These are phyloP conservation scores for Octodon degus DNA, from an alignment of 2,113 vertebrate species.

Conservation along the genomic window DNA sequence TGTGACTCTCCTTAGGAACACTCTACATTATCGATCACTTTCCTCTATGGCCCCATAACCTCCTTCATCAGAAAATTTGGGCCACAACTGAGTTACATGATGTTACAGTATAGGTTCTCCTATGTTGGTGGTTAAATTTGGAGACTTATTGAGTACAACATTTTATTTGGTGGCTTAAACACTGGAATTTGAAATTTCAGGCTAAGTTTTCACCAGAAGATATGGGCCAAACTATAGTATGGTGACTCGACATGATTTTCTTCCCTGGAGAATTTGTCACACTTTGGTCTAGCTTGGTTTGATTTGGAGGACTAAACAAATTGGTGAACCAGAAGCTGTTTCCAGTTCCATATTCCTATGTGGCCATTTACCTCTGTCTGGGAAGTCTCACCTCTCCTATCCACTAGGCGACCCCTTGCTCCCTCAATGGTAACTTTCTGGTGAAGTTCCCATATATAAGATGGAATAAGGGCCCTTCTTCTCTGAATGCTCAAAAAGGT, in stretches of 20 bases:
- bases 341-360: neutral
- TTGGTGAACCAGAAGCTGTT: neutral
- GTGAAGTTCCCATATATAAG: neutral
- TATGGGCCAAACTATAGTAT: neutral
- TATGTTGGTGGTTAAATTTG: neutral
- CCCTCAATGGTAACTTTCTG: neutral
- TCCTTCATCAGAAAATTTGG: too few relatives aligned
- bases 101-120: too few relatives aligned
- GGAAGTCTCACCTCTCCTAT: neutral
- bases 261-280: neutral
- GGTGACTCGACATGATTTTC: neutral
- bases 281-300: neutral
- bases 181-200: conserved; percentile 17
- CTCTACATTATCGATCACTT: too few relatives aligned
- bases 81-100: too few relatives aligned
- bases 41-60: too few relatives aligned
- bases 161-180: neutral
- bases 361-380: neutral
- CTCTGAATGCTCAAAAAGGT: neutral
- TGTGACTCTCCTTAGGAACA: too few relatives aligned
- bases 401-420: neutral
- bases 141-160: neutral
- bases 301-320: neutral
- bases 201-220: neutral
- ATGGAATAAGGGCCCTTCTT: neutral